These are phyloP conservation scores for Ptyas mucosa DNA, from an alignment of 2,113 vertebrate species.

Conservation along the genomic window DNA sequence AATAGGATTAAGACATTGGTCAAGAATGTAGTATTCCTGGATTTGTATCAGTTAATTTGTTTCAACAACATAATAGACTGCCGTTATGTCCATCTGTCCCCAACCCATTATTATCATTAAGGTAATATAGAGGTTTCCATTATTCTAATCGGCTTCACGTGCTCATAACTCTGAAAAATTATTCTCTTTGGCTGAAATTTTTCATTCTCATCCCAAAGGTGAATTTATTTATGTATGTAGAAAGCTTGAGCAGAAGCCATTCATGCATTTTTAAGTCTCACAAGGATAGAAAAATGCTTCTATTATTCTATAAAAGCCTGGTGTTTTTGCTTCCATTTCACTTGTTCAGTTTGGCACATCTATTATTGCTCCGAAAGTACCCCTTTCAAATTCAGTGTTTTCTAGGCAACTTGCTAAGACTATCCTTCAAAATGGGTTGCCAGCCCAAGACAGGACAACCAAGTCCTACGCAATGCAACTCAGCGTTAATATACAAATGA, in stretches of 20 bases:
- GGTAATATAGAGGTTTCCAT: constrained; percentile 34
- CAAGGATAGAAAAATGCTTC: constrained; percentile 45
- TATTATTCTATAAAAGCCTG: constrained; percentile 44
- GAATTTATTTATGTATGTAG: constrained; percentile 33
- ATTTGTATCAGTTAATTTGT: constrained; percentile 2
- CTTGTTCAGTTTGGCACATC: not conserved
- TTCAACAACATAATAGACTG: constrained; percentile 48
- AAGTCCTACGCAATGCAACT: constrained; percentile 55
- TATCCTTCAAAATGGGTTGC: constrained; percentile 59
- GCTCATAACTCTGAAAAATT: constrained; percentile 37
- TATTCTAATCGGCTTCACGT: constrained; percentile 1
- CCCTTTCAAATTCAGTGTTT: constrained; percentile 61
- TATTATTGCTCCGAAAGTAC: constrained; percentile 41
- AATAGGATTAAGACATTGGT: not conserved
- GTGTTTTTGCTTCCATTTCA: constrained; percentile 38
- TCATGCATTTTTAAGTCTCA: constrained; percentile 33
- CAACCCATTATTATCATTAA: constrained; percentile 50
- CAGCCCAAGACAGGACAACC: constrained; percentile 48
- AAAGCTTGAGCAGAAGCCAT: constrained; percentile 45
- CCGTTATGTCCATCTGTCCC: not conserved
- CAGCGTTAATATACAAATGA: constrained; percentile 43
- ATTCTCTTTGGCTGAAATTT: constrained; percentile 47
- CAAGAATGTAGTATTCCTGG: not conserved
- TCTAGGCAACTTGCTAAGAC: constrained; percentile 58
- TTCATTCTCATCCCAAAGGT: constrained; percentile 31